A percentile compares a stretch with the other conserved stretches of the same genome.
These are phyloP conservation scores for Diadophis punctatus DNA, from an alignment of 2,113 vertebrate species.

Conservation along the genomic window DNA sequence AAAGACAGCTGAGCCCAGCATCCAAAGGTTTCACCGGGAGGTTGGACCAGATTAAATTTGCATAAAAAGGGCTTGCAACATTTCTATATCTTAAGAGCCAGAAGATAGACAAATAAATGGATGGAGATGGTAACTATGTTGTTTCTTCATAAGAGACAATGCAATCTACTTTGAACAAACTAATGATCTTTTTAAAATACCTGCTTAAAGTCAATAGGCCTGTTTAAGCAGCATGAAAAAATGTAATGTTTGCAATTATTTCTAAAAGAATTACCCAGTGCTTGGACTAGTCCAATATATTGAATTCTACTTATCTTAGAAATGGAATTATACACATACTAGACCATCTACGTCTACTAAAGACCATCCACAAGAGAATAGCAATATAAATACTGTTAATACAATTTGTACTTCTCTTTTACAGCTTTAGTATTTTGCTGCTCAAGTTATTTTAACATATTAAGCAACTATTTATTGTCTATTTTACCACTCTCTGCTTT, in stretches of 20 bases:
- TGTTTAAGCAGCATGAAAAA: not conserved
- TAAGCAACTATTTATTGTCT: conserved; percentile 63
- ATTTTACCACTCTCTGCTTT: conserved; percentile 28
- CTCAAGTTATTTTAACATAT: conserved; percentile 57
- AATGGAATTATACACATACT: conserved; percentile 17
- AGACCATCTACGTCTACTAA: conserved; percentile 53
- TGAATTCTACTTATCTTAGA: conserved; percentile 56
- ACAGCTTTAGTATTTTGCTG: conserved; percentile 61
- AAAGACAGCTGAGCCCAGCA: not conserved
- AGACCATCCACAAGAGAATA: conserved; percentile 57
- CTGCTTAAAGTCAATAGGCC: not conserved
- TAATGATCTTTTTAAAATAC: not conserved
- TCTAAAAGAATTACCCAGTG: conserved; percentile 46
- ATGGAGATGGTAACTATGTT: not conserved
- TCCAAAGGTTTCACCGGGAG: not conserved
- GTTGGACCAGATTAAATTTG: not conserved
- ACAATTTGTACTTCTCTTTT: conserved; percentile 63
- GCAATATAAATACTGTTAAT: conserved; percentile 61
- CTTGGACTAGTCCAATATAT: conserved; percentile 53
- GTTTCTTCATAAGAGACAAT: not conserved
- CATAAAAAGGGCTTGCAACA: not conserved
- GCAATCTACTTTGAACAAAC: not conserved
- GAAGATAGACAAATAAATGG: not conserved
- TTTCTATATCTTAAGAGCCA: not conserved
- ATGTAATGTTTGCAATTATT: conserved; percentile 31